These are phyloP conservation scores for Tapera naevia DNA, from an alignment of 2,797 vertebrate species.

Conservation along the genomic window DNA sequence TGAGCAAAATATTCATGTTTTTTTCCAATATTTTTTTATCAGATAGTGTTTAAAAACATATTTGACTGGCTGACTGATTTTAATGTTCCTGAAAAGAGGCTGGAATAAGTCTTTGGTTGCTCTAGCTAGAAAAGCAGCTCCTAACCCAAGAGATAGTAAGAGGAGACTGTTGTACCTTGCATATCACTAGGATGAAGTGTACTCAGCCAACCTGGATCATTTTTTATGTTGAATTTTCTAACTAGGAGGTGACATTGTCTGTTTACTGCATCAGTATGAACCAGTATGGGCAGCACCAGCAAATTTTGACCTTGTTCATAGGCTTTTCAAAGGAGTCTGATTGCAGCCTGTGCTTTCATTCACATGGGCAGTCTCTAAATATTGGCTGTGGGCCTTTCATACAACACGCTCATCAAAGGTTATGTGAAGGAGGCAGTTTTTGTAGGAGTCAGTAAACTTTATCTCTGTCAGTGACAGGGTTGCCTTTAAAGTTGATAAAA, in stretches of 20 bases:
- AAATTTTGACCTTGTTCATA: background rate
- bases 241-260: background rate
- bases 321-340: background rate
- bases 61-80: background rate
- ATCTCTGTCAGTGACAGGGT: background rate
- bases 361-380: background rate
- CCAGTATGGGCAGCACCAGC: background rate
- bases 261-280: background rate
- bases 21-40: background rate
- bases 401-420: background rate
- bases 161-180: background rate
- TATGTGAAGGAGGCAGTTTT: background rate
- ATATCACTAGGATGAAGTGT: background rate
- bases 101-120: background rate
- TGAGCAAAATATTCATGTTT: background rate
- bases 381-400: background rate
- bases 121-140: background rate
- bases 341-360: background rate
- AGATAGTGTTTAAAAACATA: background rate
- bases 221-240: background rate
- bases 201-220: background rate
- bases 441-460: conserved; percentile 22
- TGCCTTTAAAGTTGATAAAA: conserved; percentile 4
- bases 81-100: background rate
- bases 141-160: background rate